Conservation (phyloP, 2,888 invertebrate genomes). For the Metalampra italica region DNA sequence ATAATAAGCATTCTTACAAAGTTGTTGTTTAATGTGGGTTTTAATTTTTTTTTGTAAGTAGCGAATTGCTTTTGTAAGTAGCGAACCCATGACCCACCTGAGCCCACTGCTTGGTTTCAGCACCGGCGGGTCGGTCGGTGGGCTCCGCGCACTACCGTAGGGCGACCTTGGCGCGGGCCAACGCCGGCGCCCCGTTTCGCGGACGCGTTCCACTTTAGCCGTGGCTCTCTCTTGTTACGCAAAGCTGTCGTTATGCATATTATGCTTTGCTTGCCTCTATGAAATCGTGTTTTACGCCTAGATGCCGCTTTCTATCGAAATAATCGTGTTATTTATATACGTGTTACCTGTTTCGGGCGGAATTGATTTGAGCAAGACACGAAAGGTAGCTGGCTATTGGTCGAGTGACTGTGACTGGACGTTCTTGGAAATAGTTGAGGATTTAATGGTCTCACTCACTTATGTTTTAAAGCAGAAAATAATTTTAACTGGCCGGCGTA, state of each 20-base stretch:
- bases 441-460: no score
- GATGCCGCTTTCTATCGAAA: slow-evolving; percentile 61
- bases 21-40: no score
- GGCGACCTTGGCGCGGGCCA: slow-evolving; percentile 56
- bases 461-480: no score
- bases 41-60: no score
- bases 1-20: no score
- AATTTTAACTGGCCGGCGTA: no score
- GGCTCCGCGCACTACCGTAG: not conserved
- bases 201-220: slow-evolving; percentile 70
- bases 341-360: not conserved
- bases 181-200: slow-evolving; percentile 58
- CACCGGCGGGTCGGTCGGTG: not conserved
- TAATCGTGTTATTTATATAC: slow-evolving; percentile 32
- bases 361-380: not conserved
- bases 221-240: slow-evolving; percentile 74
- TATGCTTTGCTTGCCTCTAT: slow-evolving; percentile 64
- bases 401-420: not conserved
- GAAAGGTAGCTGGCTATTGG: not conserved
- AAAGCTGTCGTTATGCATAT: slow-evolving; percentile 74
- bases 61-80: no score
- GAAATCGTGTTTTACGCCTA: slow-evolving; percentile 56
- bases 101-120: no score
- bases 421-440: no score
- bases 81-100: no score